phyloP scores from a whole-genome alignment of 2,797 vertebrate species.

The Cuniculus paca region DNA sequence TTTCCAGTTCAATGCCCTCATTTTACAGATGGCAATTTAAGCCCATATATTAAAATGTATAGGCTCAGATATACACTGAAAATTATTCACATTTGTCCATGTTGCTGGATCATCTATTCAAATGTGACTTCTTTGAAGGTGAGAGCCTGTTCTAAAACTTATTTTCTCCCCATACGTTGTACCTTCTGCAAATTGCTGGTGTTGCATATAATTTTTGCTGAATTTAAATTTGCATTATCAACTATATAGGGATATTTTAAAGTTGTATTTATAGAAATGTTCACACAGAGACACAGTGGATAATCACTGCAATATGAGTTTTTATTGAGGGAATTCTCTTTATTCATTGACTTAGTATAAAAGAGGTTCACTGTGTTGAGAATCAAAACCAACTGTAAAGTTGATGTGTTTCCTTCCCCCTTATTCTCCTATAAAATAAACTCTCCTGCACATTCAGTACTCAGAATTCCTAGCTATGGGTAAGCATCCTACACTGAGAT shows the following conservation, averaged over 20 bases:
- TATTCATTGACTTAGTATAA: not conserved
- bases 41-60: not conserved
- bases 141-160: not conserved
- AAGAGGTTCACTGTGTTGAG: not conserved
- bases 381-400: constrained; percentile 31
- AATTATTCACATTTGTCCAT: not conserved
- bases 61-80: not conserved
- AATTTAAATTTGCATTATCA: not conserved
- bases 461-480: not conserved
- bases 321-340: not conserved
- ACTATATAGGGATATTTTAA: not conserved
- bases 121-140: not conserved
- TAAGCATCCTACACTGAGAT: not conserved
- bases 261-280: constrained; percentile 3
- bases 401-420: not conserved
- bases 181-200: not conserved
- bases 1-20: not conserved
- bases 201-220: not conserved
- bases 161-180: not conserved
- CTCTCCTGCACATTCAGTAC: not conserved
- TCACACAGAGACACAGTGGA: not conserved
- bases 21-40: not conserved
- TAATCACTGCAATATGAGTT: not conserved
- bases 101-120: not conserved
- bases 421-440: not conserved